Base-by-base conservation (phyloP, 2,797 vertebrate genomes). In the Paguma larvata region DNA sequence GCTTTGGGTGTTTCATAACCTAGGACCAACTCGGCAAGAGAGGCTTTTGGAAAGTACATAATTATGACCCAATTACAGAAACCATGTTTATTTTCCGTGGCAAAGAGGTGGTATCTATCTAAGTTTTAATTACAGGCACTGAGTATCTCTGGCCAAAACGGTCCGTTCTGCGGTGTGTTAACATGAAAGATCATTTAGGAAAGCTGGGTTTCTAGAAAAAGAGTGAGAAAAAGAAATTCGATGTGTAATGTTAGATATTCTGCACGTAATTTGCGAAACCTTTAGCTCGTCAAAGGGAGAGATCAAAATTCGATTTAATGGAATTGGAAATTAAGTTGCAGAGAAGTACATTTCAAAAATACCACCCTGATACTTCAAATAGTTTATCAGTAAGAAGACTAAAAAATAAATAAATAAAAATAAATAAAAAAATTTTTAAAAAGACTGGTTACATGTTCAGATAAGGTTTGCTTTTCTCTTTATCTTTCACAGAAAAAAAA, bases 271-370 rank as follows among this genome's bases (percentile, higher is more conserved):
- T 7, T 44, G 13, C 72, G 96, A 88, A 96, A 68, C 30, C 6
- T 91, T 67, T 53, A 95, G 63, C 89, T 97, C 79, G 90, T 97
- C 44, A 85, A 91, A 97, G 82, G 93, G 95, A 41, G 89, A 96
- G 82, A 96, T 93, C 56, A 96, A 89, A 97, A 86, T 89, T 82
- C n/a, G 95, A 19, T 27, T 96, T 97, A 97, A 96, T 84, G 56
- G 51, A 90, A 94, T 75, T 93, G n/a, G 53, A 98, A 95, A 95
- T 95, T 94, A 97, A 89, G 15, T 94, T 95, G 41, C 51, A 93
- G n/a, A 95, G 73, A 82, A 97, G n/a, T 85, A 97, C 0, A 48
- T 82, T 92, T 85, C 93, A 94, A 51, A 97, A 73, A 85, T 91
- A 82, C 3, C 87, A 94, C 80, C 83, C 89, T 41, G 79, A 87